These are phyloP conservation scores for Premnoplex brunnescens DNA, from an alignment of 2,797 vertebrate species.

Conservation along the genomic window DNA sequence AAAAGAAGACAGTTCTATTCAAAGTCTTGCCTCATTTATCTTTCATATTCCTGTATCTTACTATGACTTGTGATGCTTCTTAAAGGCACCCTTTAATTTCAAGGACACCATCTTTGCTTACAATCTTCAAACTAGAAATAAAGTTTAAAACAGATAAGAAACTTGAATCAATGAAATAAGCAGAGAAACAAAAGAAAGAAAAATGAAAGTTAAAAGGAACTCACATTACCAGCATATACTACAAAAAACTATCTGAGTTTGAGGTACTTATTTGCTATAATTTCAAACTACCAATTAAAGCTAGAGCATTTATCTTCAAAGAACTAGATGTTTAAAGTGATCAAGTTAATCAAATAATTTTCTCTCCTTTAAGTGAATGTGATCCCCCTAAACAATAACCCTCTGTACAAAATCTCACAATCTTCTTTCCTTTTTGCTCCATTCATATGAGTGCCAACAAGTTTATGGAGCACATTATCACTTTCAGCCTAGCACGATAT, in stretches of 20 bases:
- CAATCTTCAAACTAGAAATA: background rate
- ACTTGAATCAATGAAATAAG: background rate
- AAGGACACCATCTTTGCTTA: background rate
- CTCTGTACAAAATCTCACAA: background rate
- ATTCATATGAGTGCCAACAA: background rate
- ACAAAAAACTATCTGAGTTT: background rate
- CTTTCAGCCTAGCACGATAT: background rate
- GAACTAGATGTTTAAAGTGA: background rate
- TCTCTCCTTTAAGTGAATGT: background rate
- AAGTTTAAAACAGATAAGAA: background rate
- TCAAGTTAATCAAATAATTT: background rate
- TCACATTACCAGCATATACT: background rate
- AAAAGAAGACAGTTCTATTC: background rate
- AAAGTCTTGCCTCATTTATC: background rate
- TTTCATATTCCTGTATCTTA: background rate
- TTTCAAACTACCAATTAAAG: background rate
- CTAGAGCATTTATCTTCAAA: background rate
- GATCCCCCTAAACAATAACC: background rate
- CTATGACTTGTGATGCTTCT: background rate
- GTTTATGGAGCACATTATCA: background rate
- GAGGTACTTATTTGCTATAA: background rate
- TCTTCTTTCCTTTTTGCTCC: background rate
- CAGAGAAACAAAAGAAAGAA: background rate
- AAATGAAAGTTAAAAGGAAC: background rate
- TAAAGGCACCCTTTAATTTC: background rate